Evolutionary conservation across 2,113 vertebrate species (phyloP).

Genomic region (Petromus typicus): DNA sequence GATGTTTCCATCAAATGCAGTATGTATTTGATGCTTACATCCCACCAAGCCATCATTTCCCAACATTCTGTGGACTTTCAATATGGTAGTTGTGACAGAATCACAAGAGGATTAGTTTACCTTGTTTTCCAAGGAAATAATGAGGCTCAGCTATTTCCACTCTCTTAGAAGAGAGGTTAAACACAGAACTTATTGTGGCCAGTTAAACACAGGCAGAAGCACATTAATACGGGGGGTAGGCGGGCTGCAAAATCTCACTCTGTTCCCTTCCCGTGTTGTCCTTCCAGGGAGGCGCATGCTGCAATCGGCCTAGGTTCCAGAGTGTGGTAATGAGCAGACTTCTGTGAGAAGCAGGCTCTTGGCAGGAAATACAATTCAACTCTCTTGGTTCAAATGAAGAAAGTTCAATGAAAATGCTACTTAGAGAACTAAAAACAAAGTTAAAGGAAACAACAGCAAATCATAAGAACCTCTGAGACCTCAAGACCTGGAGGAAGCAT

Average conservation of each 20-base stretch:
- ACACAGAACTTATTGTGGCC: rapidly evolving
- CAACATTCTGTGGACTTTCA: background rate
- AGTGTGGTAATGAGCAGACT: background rate
- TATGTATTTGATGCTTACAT: background rate
- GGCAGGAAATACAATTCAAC: background rate
- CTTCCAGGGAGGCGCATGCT: background rate
- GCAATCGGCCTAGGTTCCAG: background rate
- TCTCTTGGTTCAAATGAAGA: background rate
- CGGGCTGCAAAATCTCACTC: background rate
- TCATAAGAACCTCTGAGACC: background rate
- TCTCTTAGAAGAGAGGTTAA: background rate
- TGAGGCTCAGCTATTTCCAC: background rate
- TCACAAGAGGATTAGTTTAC: background rate
- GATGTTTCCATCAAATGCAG: background rate
- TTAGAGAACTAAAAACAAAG: background rate
- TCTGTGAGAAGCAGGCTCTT: background rate
- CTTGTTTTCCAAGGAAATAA: background rate
- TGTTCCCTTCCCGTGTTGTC: background rate
- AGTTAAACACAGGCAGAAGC: background rate
- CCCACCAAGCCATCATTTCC: background rate
- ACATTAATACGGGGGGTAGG: background rate
- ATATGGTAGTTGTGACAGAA: background rate
- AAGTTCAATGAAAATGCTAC: background rate
- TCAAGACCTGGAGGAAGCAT: background rate
- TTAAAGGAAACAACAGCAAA: background rate